Conservation (phyloP, 2,888 invertebrate genomes). For the Allacma fusca region DNA sequence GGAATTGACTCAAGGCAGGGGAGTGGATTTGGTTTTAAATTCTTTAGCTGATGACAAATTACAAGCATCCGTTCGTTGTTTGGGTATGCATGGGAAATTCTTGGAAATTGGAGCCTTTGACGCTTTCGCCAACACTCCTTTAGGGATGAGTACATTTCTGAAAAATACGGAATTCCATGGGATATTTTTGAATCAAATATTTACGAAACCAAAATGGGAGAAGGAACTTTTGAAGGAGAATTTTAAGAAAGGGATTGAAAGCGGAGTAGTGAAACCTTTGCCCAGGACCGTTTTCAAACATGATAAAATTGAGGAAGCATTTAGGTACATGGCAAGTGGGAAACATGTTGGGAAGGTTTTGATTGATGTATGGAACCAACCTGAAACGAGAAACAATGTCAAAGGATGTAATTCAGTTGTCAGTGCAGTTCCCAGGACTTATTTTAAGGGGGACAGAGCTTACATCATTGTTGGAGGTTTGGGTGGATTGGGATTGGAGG, state of each 20-base stretch:
- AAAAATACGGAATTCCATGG: slow-evolving; percentile 98
- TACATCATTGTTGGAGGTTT: slow-evolving; percentile 69
- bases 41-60: slow-evolving; percentile 74
- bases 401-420: slow-evolving; percentile 60
- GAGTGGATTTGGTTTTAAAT: slow-evolving; percentile 91
- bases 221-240: slow-evolving; percentile 71
- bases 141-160: slow-evolving; percentile 87
- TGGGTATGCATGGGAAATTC: slow-evolving; percentile 73
- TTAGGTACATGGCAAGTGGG: slow-evolving; percentile 75
- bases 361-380: slow-evolving; percentile 66
- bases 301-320: slow-evolving; percentile 76
- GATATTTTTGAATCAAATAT: slow-evolving; percentile 90
- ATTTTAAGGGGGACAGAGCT: slow-evolving; percentile 68
- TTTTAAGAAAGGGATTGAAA: slow-evolving; percentile 72
- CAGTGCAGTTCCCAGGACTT: slow-evolving; percentile 67
- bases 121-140: slow-evolving; percentile 66
- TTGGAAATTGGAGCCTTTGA: slow-evolving; percentile 71
- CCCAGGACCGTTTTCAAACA: slow-evolving; percentile 72
- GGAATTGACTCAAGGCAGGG: slow-evolving; percentile 80
- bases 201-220: slow-evolving; percentile 74
- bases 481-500: slow-evolving; percentile 48
- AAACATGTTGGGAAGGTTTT: slow-evolving; percentile 85
- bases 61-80: slow-evolving; percentile 73
- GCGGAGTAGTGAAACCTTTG: slow-evolving; percentile 76
- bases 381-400: slow-evolving; percentile 48